Evolutionary conservation across 2,113 vertebrate genomes (phyloP), one percentile per base, ranked within the genome.

Genomic region (Nicator chloris): DNA sequence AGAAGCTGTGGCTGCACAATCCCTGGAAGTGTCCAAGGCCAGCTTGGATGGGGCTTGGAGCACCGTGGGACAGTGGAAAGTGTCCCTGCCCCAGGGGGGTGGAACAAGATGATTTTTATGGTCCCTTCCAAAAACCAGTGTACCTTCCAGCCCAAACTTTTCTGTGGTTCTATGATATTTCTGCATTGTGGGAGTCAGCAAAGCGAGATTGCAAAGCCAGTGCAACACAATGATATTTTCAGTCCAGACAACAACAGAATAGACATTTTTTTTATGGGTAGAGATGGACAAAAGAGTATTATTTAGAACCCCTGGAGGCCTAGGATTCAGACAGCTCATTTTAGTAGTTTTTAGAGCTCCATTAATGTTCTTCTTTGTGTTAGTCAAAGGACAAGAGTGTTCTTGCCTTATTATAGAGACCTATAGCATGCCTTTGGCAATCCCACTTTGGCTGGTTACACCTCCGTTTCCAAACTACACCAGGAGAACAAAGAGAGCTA

Each of bases 21-120:
- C 35, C 8, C 63, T 69, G n/a, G 8, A 1, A 82, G 14, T 35
- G 54, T 9, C 17, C 53, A 60, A 40, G 24, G 7, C 35, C 35
- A 35, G 17, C 2, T 0, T 68, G 47, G 54, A 27, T 0, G 0
- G 24, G 21, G 21, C 17, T 54, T 27, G 40, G 30, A 69, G 10
- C 4, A 54, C 0, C 20, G 26, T 31, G 30, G 21, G 5, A 2
- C 0, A 15, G n/a, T 22, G 10, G 47, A 40, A 76, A 7, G 26
- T 69, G 78, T 68, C 39, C 39, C 39, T 82, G 61, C 2, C n/a
- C 30, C 20, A 53, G 11, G 8, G 6, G 4, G 5, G 4, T 61
- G 21, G 26, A 54, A 42, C 0, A 0, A 33, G 22, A 33, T 23
- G 10, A 35, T 35, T 13, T 82, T 76, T 69, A 40, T 54, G 26